phyloP scores from a whole-genome alignment of 2,113 vertebrate genomes.

The Bambusicola thoracicus region DNA sequence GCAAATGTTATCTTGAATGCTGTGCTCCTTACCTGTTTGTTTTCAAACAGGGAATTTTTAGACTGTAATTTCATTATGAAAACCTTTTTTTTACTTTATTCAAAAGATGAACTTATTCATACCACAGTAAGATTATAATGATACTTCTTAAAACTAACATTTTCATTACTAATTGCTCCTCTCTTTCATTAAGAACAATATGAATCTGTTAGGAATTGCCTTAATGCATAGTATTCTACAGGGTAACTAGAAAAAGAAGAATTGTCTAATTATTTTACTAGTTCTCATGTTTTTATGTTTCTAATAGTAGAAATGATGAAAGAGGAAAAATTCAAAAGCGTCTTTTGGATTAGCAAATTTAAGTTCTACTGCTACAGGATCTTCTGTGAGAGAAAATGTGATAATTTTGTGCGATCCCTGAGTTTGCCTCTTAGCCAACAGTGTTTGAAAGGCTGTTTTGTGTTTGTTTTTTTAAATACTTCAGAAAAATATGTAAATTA shows the following conservation, averaged over 20 bases:
- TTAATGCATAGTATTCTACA: slow-evolving; percentile 13
- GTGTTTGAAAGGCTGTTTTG: background rate
- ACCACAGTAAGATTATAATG: slow-evolving; percentile 20
- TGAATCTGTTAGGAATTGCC: slow-evolving; percentile 43
- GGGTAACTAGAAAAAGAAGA: slow-evolving; percentile 14
- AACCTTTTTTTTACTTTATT: background rate
- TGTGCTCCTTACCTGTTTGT: background rate
- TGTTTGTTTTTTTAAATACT: background rate
- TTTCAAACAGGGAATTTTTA: slow-evolving; percentile 34
- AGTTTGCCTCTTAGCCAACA: background rate
- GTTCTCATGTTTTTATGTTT: background rate
- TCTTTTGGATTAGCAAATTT: slow-evolving; percentile 17
- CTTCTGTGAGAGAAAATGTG: background rate
- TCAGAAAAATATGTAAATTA: background rate
- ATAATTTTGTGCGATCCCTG: background rate
- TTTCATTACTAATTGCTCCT: slow-evolving; percentile 57
- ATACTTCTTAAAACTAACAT: slow-evolving; percentile 44
- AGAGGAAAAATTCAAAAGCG: slow-evolving; percentile 14
- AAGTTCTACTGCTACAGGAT: slow-evolving; percentile 12
- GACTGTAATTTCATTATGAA: slow-evolving; percentile 31
- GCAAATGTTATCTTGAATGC: background rate
- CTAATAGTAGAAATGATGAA: slow-evolving; percentile 40
- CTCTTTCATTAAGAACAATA: slow-evolving; percentile 31
- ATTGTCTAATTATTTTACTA: slow-evolving; percentile 56
- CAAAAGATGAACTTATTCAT: slow-evolving; percentile 33